Evolutionary conservation across 2,113 vertebrate species (phyloP).

Genomic region (Pseudonaja textilis): DNA sequence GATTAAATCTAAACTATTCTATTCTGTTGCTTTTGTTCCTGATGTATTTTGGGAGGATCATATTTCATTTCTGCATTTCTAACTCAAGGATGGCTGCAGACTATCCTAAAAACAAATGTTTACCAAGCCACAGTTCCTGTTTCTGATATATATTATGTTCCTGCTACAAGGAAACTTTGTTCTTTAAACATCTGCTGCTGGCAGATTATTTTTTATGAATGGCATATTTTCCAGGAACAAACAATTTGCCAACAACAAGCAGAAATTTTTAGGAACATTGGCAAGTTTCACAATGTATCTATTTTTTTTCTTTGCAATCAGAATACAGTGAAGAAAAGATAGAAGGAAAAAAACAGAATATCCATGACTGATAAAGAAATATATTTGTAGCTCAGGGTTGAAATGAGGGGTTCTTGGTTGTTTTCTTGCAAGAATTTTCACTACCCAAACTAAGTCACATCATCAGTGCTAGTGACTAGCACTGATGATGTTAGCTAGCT

Average conservation of each 20-base stretch:
- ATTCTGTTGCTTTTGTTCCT: not conserved
- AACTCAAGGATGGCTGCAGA: not conserved
- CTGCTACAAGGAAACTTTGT: not conserved
- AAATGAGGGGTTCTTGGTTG: not conserved
- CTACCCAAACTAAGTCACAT: not conserved
- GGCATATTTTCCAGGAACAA: not conserved
- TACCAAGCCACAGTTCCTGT: not conserved
- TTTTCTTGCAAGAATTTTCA: not conserved
- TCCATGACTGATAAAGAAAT: not conserved
- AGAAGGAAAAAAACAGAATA: conserved; percentile 28
- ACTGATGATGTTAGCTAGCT: not conserved
- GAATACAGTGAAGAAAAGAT: conserved; percentile 11
- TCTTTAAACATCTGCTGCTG: not conserved
- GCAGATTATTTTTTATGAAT: conserved; percentile 2
- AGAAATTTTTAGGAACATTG: not conserved
- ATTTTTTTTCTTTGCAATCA: not conserved
- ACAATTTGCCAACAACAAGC: not conserved
- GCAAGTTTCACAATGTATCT: not conserved
- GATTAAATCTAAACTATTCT: not conserved
- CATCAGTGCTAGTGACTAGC: not conserved
- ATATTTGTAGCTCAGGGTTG: not conserved
- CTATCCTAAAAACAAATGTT: not conserved
- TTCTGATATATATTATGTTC: not conserved
- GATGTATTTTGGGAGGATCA: not conserved
- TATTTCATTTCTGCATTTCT: not conserved